phyloP scores from a whole-genome alignment of 2,888 invertebrate genomes.

The Cheilosia impressa region DNA sequence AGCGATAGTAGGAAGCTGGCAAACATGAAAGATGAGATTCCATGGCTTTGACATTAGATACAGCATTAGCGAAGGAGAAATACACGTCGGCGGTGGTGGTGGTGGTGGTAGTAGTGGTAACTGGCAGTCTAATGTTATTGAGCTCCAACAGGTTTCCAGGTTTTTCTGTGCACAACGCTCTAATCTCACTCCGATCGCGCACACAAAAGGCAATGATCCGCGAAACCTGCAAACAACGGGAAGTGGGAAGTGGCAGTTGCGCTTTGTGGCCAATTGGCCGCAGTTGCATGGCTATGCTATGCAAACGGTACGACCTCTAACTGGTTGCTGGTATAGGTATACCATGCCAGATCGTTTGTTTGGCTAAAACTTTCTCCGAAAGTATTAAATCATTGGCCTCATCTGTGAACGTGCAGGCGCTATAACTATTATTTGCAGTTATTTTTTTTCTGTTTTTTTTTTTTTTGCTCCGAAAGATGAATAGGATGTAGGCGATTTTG shows the following conservation, averaged over 20 bases:
- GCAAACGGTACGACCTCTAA: slow-evolving; percentile 67
- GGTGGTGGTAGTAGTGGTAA: slow-evolving; percentile 36
- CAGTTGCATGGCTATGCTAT: slow-evolving; percentile 24
- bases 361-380: slow-evolving; percentile 58
- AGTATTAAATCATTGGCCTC: slow-evolving; percentile 74
- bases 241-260: slow-evolving; percentile 51
- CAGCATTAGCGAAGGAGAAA: slow-evolving; percentile 65
- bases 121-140: slow-evolving; percentile 51
- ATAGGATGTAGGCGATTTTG: no score
- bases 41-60: slow-evolving; percentile 75
- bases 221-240: slow-evolving; percentile 43
- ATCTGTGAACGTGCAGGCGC: slow-evolving; percentile 64
- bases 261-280: slow-evolving; percentile 69
- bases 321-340: slow-evolving; percentile 52
- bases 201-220: slow-evolving; percentile 73
- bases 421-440: slow-evolving; percentile 1
- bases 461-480: background rate
- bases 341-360: slow-evolving; percentile 49
- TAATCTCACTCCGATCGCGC: slow-evolving; percentile 64
- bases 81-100: slow-evolving; percentile 26
- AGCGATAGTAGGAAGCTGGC: slow-evolving; percentile 62
- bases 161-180: slow-evolving; percentile 34
- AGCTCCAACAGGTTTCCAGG: slow-evolving; percentile 56
- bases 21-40: slow-evolving; percentile 75
- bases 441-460: background rate